phyloP scores from a whole-genome alignment of 2,888 invertebrate genomes.

The Drosophila atroscutellata region DNA sequence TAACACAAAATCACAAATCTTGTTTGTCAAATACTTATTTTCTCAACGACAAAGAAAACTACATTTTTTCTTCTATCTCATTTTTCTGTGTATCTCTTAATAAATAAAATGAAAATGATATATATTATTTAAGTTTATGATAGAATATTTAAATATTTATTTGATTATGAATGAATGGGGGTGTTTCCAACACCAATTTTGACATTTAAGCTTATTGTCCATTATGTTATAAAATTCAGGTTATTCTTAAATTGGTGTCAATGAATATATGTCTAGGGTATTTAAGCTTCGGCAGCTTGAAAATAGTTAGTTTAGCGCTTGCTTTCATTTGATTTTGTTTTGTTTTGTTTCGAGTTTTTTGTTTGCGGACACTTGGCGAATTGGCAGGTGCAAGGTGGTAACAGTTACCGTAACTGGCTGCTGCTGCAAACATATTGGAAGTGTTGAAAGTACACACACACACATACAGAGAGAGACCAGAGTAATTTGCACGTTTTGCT shows the following conservation, averaged over 20 bases:
- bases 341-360: constrained; percentile 44
- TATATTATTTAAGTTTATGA: too few species aligned
- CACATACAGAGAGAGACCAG: background rate
- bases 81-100: background rate
- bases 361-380: constrained; percentile 81
- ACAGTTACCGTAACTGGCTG: constrained; percentile 23
- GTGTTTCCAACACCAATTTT: background rate
- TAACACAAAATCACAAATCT: constrained; percentile 34
- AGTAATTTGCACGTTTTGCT: constrained; percentile 73
- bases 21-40: constrained; percentile 24
- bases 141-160: background rate
- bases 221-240: background rate
- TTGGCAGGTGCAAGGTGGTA: constrained; percentile 70
- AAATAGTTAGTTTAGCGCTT: constrained; percentile 7
- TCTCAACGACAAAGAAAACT: background rate
- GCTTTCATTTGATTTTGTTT: constrained; percentile 54
- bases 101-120: background rate
- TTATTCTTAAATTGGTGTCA: background rate
- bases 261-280: constrained; percentile 14
- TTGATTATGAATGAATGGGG: background rate
- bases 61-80: background rate
- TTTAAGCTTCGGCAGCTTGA: constrained; percentile 5
- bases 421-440: constrained; percentile 22
- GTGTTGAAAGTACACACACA: background rate
- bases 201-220: background rate